A percentile compares a stretch with the other conserved stretches of the same genome.
These are phyloP conservation scores for Echinarachnius parma DNA, from an alignment of 53 echinoderm and acorn worm species.

Conservation along the genomic window DNA sequence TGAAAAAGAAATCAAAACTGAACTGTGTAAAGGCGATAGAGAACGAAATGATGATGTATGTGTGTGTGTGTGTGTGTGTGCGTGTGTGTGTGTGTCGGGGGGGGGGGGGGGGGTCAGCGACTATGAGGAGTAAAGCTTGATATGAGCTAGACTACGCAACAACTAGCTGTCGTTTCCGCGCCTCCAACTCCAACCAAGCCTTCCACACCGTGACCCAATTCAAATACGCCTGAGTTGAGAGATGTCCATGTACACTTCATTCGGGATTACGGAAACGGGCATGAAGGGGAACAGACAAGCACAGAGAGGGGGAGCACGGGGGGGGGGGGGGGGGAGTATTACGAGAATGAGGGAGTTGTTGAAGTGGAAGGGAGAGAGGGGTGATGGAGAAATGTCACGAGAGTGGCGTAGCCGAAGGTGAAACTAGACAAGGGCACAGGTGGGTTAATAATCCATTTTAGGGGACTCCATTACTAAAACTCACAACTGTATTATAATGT, in stretches of 20 bases:
- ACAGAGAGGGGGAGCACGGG: not conserved
- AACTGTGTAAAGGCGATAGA: too few relatives aligned
- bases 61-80: not conserved
- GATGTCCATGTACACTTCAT: conserved; percentile 24
- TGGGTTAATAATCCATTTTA: too few relatives aligned
- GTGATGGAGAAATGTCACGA: too few relatives aligned
- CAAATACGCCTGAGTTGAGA: conserved; percentile 56
- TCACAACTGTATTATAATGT: too few relatives aligned
- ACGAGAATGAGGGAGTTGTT: not conserved
- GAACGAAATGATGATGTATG: too few relatives aligned
- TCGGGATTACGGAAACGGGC: not conserved
- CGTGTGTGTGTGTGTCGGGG: not conserved
- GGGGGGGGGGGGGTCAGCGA: not conserved
- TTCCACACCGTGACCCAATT: conserved; percentile 67
- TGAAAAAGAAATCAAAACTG: too few relatives aligned
- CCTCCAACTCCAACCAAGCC: not conserved
- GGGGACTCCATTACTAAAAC: too few relatives aligned
- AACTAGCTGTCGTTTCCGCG: too few relatives aligned
- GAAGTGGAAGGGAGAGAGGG: not conserved
- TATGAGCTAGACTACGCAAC: too few relatives aligned
- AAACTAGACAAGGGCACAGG: too few relatives aligned
- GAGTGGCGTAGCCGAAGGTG: too few relatives aligned
- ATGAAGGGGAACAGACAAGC: not conserved
- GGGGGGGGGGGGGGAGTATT: not conserved
- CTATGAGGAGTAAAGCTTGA: too few relatives aligned